Percentiles rank a stretch among this genome's conserved stretches.
Conservation (phyloP, 2,113 vertebrate species). For the Elgaria multicarinata region DNA sequence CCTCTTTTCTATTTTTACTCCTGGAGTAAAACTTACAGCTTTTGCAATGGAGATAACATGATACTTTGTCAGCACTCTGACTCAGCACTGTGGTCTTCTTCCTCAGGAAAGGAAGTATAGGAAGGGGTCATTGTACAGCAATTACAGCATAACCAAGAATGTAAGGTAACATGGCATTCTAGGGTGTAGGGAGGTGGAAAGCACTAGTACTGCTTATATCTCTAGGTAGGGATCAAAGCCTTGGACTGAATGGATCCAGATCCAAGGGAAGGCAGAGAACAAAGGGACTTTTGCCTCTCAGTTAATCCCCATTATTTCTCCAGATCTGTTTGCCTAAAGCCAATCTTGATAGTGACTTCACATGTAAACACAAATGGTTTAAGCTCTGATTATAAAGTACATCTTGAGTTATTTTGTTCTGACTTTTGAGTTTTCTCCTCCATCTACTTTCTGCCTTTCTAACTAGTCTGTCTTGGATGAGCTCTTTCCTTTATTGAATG, state of each 20-base stretch:
- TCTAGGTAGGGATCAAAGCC: neutral
- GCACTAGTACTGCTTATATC: neutral
- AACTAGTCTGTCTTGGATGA: neutral
- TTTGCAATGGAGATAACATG: conserved; percentile 7
- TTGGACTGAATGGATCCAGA: neutral
- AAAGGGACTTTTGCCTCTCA: neutral
- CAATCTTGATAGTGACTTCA: neutral
- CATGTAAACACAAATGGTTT: neutral
- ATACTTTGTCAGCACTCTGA: conserved; percentile 14
- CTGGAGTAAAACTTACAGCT: conserved; percentile 18
- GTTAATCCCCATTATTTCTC: neutral
- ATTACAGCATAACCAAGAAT: neutral
- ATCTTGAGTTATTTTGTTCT: neutral
- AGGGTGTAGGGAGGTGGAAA: neutral
- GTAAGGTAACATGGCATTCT: neutral
- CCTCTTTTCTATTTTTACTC: conserved; percentile 37
- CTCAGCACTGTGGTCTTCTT: neutral
- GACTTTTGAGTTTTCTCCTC: neutral
- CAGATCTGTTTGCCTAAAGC: neutral
- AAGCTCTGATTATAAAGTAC: neutral
- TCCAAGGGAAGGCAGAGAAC: neutral
- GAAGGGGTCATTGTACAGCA: neutral
- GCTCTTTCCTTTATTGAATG: neutral
- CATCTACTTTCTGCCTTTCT: neutral
- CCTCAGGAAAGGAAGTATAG: neutral